phyloP scores from a whole-genome alignment of 2,797 vertebrate species.

The Rhyacichthys aspro region DNA sequence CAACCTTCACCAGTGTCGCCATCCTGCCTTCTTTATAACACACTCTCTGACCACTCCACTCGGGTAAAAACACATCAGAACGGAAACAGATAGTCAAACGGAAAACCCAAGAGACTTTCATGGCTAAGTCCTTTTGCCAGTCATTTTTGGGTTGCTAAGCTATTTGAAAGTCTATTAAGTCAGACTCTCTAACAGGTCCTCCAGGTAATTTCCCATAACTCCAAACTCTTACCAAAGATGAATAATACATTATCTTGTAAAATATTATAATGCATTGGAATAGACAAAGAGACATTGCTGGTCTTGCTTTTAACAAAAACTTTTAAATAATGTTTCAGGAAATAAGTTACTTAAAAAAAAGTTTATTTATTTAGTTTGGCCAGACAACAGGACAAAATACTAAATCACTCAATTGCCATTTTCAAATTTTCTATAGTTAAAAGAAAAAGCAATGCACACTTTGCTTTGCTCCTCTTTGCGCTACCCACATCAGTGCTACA shows the following conservation, averaged over 20 bases:
- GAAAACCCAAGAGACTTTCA: not conserved
- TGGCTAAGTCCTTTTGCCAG: not conserved
- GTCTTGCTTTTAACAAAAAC: not conserved
- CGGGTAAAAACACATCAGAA: constrained; percentile 53
- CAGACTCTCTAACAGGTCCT: not conserved
- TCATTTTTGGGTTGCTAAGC: not conserved
- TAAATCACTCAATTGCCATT: constrained; percentile 15
- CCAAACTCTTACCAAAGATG: no score
- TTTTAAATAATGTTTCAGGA: not conserved
- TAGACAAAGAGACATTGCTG: no score
- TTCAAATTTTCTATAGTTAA: constrained; percentile 42
- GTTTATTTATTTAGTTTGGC: constrained; percentile 64
- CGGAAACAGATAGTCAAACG: not conserved
- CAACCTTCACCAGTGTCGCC: not conserved
- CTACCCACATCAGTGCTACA: constrained; percentile 30
- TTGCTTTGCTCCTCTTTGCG: constrained; percentile 2
- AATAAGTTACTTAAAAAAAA: constrained; percentile 64
- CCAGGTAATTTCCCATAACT: no score
- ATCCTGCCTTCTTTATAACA: constrained; percentile 33
- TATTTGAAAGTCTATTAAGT: not conserved
- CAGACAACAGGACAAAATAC: constrained; percentile 60
- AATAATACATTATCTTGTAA: no score
- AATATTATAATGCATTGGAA: no score
- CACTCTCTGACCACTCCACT: constrained; percentile 40
- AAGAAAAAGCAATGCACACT: constrained; percentile 19